phyloP scores from a whole-genome alignment of 37 sponge, comb jelly and placozoan species.

The Bolinopsis microptera region DNA sequence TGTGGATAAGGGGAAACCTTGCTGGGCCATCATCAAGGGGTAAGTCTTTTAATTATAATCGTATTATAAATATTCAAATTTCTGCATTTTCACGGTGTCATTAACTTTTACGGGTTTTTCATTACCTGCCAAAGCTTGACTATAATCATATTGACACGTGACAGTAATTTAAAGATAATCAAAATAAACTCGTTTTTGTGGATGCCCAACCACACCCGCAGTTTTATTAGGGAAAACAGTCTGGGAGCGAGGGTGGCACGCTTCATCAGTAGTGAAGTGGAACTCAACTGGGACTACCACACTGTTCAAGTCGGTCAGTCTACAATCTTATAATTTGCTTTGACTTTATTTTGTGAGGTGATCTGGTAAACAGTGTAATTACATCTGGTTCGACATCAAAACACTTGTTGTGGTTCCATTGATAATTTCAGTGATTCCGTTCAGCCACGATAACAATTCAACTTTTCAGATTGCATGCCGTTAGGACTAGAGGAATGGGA shows the following conservation, averaged over 20 bases:
- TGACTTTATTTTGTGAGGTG: too few relatives aligned
- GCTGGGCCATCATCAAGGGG: constrained; percentile 61
- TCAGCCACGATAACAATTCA: too few relatives aligned
- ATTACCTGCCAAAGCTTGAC: too few relatives aligned
- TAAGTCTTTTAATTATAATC: neutral
- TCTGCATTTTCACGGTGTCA: too few relatives aligned
- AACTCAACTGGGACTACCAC: neutral
- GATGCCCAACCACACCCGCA: neutral
- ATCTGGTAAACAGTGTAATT: too few relatives aligned
- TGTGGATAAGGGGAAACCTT: neutral
- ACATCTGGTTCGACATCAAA: too few relatives aligned
- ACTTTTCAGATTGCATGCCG: constrained; percentile 24
- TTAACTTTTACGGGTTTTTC: too few relatives aligned
- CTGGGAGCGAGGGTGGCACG: neutral
- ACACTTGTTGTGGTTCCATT: too few relatives aligned
- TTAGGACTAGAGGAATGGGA: constrained; percentile 58
- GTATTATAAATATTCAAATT: neutral
- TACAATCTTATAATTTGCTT: too few relatives aligned
- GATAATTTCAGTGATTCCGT: too few relatives aligned
- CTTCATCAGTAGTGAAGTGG: neutral
- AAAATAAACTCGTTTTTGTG: too few relatives aligned
- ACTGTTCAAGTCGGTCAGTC: constrained; percentile 2
- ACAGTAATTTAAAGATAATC: neutral
- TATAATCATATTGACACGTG: too few relatives aligned
- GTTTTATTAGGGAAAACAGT: constrained; percentile 56